Percentiles rank a stretch among this genome's conserved stretches.
Evolutionary conservation across 2,888 invertebrate genomes (phyloP).

Genomic region (Agonopterix heracliana): DNA sequence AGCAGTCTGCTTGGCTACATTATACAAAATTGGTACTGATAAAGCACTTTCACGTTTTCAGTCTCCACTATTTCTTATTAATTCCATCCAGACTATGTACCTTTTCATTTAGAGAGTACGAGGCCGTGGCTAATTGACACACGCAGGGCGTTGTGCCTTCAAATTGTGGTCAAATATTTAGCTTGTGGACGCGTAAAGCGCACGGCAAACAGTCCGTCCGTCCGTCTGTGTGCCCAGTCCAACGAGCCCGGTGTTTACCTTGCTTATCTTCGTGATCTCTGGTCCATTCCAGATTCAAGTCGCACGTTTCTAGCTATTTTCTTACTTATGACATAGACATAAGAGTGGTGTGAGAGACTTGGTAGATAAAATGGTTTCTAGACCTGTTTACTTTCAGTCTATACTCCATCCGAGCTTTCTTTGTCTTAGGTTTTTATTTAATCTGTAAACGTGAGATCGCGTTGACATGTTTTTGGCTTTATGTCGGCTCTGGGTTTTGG

Average conservation of each 20-base stretch:
- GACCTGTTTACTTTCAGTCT: constrained; percentile 24
- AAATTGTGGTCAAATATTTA: constrained; percentile 70
- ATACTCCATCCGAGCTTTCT: constrained; percentile 25
- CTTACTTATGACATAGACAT: too few species aligned
- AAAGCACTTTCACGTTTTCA: too few species aligned
- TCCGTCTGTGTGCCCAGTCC: constrained; percentile 53
- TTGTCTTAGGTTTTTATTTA: constrained; percentile 35
- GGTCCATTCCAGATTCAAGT: neutral
- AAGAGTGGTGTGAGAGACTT: too few species aligned
- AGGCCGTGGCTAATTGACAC: constrained; percentile 40
- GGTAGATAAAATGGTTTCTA: neutral
- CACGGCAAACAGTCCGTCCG: constrained; percentile 47
- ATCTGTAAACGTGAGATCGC: constrained; percentile 38
- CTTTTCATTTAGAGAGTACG: too few species aligned
- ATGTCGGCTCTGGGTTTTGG: neutral
- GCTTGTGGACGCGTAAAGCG: constrained; percentile 47
- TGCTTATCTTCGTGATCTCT: constrained; percentile 40
- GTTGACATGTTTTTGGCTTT: constrained; percentile 35
- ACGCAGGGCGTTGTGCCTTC: constrained; percentile 57
- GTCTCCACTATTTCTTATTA: too few species aligned
- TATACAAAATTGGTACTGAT: too few species aligned
- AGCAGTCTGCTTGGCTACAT: constrained; percentile 5
- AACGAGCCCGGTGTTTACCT: constrained; percentile 38
- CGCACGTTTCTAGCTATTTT: too few species aligned
- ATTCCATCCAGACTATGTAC: too few species aligned